phyloP scores from a whole-genome alignment of 2,888 invertebrate species.

The Thereva nobilitata region DNA sequence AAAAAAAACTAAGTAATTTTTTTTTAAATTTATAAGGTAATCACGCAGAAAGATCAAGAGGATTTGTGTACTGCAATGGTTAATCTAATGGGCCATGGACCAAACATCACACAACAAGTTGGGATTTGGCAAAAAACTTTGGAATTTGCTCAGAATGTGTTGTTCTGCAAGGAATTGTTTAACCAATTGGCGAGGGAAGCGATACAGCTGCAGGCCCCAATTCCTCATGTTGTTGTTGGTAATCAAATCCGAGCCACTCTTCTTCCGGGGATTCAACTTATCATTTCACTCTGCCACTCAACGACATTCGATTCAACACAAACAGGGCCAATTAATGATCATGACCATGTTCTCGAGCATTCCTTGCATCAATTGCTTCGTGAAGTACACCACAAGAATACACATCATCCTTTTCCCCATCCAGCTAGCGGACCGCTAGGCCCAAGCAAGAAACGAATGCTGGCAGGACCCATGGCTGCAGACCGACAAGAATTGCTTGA shows the following conservation, averaged over 20 bases:
- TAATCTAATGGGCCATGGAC: constrained; percentile 75
- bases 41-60: constrained; percentile 94
- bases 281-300: constrained; percentile 90
- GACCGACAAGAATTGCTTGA: constrained; percentile 85
- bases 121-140: constrained; percentile 92
- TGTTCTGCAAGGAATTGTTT: constrained; percentile 96
- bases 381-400: constrained; percentile 89
- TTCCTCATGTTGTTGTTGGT: constrained; percentile 95
- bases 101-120: constrained; percentile 67
- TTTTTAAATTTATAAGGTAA: constrained; percentile 60
- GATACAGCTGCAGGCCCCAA: constrained; percentile 87
- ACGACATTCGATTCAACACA: constrained; percentile 63
- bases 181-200: constrained; percentile 93
- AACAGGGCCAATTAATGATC: constrained; percentile 66
- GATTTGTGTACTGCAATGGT: constrained; percentile 84
- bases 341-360: constrained; percentile 96
- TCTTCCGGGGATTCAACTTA: constrained; percentile 89
- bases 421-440: constrained; percentile 93
- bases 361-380: constrained; percentile 91
- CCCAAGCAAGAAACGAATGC: constrained; percentile 85
- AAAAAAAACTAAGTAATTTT: no score
- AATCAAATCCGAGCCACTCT: constrained; percentile 96
- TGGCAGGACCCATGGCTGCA: constrained; percentile 89
- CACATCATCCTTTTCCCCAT: constrained; percentile 93
- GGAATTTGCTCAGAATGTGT: constrained; percentile 95